These are phyloP conservation scores for Patella ulyssiponensis DNA, from an alignment of 2,888 invertebrate species.

Conservation along the genomic window DNA sequence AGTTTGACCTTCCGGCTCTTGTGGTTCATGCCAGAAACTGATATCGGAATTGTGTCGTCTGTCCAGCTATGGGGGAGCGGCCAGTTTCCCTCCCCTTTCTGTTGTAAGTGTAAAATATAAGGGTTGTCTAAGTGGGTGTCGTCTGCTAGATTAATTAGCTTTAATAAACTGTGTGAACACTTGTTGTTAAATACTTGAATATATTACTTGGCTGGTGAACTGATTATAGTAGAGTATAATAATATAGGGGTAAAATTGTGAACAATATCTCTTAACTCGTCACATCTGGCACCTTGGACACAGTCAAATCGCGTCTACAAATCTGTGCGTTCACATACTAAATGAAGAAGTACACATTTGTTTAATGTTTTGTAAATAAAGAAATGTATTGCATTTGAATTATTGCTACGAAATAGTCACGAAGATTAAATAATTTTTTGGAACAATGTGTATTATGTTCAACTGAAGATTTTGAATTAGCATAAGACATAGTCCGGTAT, in stretches of 20 bases:
- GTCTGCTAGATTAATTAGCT: neutral
- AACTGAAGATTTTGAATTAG: no score
- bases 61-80: neutral
- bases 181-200: slow-evolving; percentile 5
- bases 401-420: no score
- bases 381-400: no score
- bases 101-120: neutral
- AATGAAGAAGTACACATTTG: no score
- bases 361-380: no score
- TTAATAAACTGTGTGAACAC: neutral
- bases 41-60: neutral
- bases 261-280: neutral
- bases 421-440: no score
- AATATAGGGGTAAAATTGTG: neutral
- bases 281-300: neutral
- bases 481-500: no score
- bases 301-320: no score
- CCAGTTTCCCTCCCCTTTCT: slow-evolving; percentile 1
- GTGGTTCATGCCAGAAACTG: neutral
- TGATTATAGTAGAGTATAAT: neutral
- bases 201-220: neutral
- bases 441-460: no score
- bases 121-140: slow-evolving; percentile 5
- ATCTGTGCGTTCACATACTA: no score
- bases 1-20: neutral